Evolutionary conservation across 2,888 invertebrate genomes (phyloP).

Genomic region (Petrophora chlorosata): DNA sequence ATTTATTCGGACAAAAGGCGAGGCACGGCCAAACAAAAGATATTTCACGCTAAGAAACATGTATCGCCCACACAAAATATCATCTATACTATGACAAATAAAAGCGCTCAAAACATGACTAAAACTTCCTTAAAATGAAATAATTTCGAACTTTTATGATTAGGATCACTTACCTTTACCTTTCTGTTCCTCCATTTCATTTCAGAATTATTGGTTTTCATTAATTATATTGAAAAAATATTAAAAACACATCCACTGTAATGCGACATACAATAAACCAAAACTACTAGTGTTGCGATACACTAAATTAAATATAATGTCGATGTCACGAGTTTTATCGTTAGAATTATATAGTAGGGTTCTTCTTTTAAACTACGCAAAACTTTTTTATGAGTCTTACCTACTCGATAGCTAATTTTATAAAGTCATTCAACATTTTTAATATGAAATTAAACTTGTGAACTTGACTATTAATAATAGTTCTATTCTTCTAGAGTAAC

Average conservation of each 20-base stretch:
- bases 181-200: conserved; percentile 74
- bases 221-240: conserved; percentile 43
- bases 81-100: conserved; percentile 60
- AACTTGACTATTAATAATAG: no score
- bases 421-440: no score
- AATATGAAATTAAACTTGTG: no score
- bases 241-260: conserved; percentile 41
- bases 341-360: no score
- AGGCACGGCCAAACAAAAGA: conserved; percentile 68
- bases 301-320: no score
- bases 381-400: no score
- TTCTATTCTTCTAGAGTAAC: no score
- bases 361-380: no score
- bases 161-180: conserved; percentile 56
- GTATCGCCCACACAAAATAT: conserved; percentile 75
- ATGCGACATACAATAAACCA: conserved; percentile 37
- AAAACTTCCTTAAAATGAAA: conserved; percentile 24
- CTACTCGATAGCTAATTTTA: no score
- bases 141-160: neutral
- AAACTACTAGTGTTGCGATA: conserved; percentile 30
- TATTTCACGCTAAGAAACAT: conserved; percentile 58
- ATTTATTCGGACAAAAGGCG: conserved; percentile 28
- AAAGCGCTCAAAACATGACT: conserved; percentile 50
- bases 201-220: conserved; percentile 51
- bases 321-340: no score